Evolutionary conservation across 1,140 invertebrate species (phyloP).

Genomic region (Sinella curviseta): DNA sequence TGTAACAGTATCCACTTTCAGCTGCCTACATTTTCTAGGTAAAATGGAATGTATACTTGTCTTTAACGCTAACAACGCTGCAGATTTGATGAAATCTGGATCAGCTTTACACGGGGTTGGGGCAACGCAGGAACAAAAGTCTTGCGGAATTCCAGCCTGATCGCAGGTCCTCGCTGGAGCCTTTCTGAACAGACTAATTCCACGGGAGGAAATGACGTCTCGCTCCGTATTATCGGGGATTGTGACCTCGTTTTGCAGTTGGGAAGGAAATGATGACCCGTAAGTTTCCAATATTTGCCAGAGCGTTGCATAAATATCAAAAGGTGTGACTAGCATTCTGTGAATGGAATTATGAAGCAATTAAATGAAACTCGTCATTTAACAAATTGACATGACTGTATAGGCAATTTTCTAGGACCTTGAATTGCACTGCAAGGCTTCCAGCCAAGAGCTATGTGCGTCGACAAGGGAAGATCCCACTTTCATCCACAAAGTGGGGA

Average conservation of each 20-base stretch:
- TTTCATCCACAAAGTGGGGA: conserved; percentile 41
- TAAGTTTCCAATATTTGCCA: background rate
- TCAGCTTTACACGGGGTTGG: conserved; percentile 8
- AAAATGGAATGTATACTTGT: too few species aligned
- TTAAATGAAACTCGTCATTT: background rate
- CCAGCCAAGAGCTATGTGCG: conserved; percentile 52
- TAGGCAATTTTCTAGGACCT: background rate
- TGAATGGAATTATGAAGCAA: background rate
- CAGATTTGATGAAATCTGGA: background rate
- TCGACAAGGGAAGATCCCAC: conserved; percentile 28
- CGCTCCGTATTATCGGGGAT: too few species aligned
- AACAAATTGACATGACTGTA: background rate
- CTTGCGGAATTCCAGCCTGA: conserved; percentile 31
- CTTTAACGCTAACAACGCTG: too few species aligned
- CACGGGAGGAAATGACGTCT: background rate
- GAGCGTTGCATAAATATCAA: conserved; percentile 38
- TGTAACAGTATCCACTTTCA: too few species aligned
- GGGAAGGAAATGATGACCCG: too few species aligned
- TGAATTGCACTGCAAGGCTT: conserved; percentile 55
- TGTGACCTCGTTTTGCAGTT: background rate
- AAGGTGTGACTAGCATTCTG: conserved; percentile 40
- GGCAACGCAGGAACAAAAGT: conserved; percentile 37
- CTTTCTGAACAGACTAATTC: conserved; percentile 29
- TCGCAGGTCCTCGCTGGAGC: conserved; percentile 31
- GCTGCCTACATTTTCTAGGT: too few species aligned